Evolutionary conservation across 2,797 vertebrate species (phyloP).

Genomic region (Brachyalestes nurse): DNA sequence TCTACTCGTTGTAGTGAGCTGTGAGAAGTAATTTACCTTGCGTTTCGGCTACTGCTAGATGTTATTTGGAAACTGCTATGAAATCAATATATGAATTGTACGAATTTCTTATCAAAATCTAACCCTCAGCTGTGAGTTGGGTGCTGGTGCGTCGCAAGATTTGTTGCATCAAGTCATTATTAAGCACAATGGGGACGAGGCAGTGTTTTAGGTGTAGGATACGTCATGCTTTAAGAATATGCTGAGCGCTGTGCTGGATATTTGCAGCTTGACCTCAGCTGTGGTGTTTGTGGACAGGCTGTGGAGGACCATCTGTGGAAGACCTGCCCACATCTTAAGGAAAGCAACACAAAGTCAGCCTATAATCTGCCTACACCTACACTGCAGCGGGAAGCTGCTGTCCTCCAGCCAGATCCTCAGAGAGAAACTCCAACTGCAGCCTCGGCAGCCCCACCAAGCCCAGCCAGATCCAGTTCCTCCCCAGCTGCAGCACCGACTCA

Average conservation of each 20-base stretch:
- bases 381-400: constrained; percentile 32
- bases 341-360: constrained; percentile 52
- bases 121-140: neutral
- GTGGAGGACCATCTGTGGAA: constrained; percentile 22
- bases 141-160: neutral
- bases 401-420: constrained; percentile 37
- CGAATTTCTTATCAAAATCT: neutral
- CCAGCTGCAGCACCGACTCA: constrained; percentile 53
- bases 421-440: constrained; percentile 29
- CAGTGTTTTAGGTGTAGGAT: constrained; percentile 4
- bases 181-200: neutral
- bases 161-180: neutral
- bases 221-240: constrained; percentile 18
- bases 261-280: constrained; percentile 34
- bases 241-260: constrained; percentile 4
- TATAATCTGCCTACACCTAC: constrained; percentile 53
- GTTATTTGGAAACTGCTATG: neutral
- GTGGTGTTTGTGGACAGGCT: constrained; percentile 27
- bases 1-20: too few species aligned
- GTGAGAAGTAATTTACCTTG: neutral
- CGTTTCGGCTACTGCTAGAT: neutral
- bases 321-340: constrained; percentile 47
- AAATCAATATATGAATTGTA: neutral
- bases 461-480: constrained; percentile 53
- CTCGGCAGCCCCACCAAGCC: constrained; percentile 45